Conservation (phyloP, 2,888 invertebrate genomes). For the Nezara viridula region DNA sequence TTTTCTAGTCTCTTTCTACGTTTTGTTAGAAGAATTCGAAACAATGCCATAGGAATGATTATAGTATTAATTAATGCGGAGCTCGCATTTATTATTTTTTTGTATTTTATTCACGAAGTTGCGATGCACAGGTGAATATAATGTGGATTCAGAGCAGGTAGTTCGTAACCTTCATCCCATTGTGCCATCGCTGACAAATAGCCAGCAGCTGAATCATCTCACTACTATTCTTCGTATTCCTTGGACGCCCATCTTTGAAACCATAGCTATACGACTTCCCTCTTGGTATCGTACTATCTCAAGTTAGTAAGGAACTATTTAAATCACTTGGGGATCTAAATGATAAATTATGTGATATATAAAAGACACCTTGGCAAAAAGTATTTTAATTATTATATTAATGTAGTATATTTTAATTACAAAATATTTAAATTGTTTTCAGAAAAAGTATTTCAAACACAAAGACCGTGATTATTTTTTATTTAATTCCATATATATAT, state of each 20-base stretch:
- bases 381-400: too few relatives aligned
- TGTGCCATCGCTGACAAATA: neutral
- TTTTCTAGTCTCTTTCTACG: too few relatives aligned
- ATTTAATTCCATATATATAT: too few relatives aligned
- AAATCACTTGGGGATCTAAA: too few relatives aligned
- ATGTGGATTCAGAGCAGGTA: conserved; percentile 7
- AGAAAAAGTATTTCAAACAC: too few relatives aligned
- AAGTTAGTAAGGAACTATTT: neutral
- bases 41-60: neutral
- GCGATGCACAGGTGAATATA: neutral
- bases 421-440: too few relatives aligned
- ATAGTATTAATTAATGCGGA: neutral
- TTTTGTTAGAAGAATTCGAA: neutral
- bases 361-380: too few relatives aligned
- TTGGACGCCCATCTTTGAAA: neutral
- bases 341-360: too few relatives aligned
- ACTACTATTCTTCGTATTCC: neutral
- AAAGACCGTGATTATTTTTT: too few relatives aligned
- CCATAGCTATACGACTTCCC: neutral
- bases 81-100: neutral
- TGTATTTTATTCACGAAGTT: neutral
- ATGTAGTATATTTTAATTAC: too few relatives aligned
- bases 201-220: neutral
- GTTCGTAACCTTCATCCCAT: neutral
- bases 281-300: neutral